A percentile compares a stretch with the other conserved stretches of the same genome.
Evolutionary conservation across 1,140 invertebrate genomes (phyloP).

Genomic region (Cydia strobilella): DNA sequence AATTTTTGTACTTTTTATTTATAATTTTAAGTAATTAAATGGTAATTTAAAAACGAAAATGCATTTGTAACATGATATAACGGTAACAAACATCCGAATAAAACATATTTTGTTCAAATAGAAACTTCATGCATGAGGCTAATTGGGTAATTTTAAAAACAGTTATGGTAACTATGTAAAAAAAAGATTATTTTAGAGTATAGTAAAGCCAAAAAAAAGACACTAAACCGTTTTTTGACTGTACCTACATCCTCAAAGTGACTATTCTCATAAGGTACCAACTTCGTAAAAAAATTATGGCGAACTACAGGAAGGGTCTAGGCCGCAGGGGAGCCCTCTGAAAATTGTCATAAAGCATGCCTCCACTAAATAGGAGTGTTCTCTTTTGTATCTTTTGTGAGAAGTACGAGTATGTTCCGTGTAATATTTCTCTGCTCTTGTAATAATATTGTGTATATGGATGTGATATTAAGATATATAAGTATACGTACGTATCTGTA

Average conservation of each 20-base stretch:
- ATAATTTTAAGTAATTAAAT: too few species aligned
- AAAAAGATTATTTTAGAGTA: not conserved
- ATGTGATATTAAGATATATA: not conserved
- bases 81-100: too few species aligned
- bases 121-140: too few species aligned
- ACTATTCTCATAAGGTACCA: not conserved
- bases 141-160: too few species aligned
- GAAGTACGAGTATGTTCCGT: conserved; percentile 7
- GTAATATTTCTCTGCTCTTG: not conserved
- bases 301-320: conserved; percentile 14
- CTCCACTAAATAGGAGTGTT: conserved; percentile 26
- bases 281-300: conserved; percentile 22
- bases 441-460: not conserved
- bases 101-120: too few species aligned
- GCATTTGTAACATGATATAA: too few species aligned
- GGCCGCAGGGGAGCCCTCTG: conserved; percentile 6
- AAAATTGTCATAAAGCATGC: conserved; percentile 29
- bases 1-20: too few species aligned
- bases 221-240: not conserved
- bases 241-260: not conserved
- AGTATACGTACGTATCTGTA: too few species aligned
- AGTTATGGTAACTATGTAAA: too few species aligned
- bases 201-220: not conserved
- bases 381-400: conserved; percentile 19
- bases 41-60: too few species aligned